Percentiles rank a stretch among this genome's conserved stretches.
Conservation (phyloP, 2,113 vertebrate genomes). For the Hystrix brachyura region DNA sequence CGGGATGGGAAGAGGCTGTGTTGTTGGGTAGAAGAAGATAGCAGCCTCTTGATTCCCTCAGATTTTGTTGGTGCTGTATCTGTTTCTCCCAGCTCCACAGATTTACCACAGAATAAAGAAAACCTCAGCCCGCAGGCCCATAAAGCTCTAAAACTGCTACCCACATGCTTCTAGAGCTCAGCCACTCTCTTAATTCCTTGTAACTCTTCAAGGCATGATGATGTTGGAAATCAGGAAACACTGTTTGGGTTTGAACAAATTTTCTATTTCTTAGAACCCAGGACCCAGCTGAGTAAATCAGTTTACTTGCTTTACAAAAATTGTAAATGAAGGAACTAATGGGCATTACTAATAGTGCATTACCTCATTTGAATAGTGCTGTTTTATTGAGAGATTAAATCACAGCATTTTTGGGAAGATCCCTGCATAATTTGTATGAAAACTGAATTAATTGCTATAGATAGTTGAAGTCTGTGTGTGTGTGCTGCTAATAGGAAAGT, state of each 20-base stretch:
- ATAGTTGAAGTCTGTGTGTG: not conserved
- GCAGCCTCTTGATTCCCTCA: not conserved
- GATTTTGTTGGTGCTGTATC: not conserved
- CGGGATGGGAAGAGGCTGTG: not conserved
- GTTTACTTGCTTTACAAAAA: not conserved
- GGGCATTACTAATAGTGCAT: not conserved
- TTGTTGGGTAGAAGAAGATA: not conserved
- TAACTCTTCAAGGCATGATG: not conserved
- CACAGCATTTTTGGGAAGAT: not conserved
- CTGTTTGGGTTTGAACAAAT: not conserved
- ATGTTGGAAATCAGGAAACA: not conserved
- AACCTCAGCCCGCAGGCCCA: not conserved
- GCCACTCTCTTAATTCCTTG: not conserved
- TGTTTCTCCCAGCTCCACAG: not conserved
- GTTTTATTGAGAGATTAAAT: not conserved
- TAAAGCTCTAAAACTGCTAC: not conserved
- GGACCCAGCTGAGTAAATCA: slow-evolving; percentile 24
- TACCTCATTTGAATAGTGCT: not conserved
- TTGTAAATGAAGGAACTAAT: not conserved
- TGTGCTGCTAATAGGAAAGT: not conserved
- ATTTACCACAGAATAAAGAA: not conserved
- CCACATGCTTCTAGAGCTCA: not conserved
- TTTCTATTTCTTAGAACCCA: slow-evolving; percentile 20
- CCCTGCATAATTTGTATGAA: not conserved
- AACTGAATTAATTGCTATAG: not conserved